Percentiles rank a stretch among this genome's conserved stretches.
Conservation (phyloP, 2,888 invertebrate species). For the Lingula anatina region DNA sequence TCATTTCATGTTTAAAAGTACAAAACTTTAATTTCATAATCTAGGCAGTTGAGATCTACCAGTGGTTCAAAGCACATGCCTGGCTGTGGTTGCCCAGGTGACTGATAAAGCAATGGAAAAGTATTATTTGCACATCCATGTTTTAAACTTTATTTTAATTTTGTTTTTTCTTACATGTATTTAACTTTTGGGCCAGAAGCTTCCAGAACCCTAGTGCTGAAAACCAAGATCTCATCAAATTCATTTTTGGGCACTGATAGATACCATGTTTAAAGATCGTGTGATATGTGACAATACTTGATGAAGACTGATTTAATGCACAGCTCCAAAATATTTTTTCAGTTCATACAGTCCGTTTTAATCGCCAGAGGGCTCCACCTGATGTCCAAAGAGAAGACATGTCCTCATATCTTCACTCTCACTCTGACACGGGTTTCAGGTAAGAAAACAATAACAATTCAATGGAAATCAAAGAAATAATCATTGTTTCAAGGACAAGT, state of each 20-base stretch:
- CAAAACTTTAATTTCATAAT: no score
- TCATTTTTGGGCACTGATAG: background rate
- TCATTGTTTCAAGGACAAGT: no score
- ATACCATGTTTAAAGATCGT: background rate
- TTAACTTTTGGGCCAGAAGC: background rate
- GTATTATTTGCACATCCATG: no score
- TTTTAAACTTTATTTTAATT: background rate
- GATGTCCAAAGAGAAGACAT: slow-evolving; percentile 34
- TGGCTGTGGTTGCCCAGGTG: no score
- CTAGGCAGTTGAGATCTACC: no score
- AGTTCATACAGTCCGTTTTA: slow-evolving; percentile 33
- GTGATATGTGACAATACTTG: no score
- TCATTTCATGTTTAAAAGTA: no score
- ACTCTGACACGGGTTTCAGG: slow-evolving; percentile 36
- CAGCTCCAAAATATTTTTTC: slow-evolving; percentile 13
- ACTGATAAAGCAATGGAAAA: no score
- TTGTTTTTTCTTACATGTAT: background rate
- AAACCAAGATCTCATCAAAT: background rate
- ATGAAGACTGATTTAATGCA: no score
- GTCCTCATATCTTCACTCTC: slow-evolving; percentile 25
- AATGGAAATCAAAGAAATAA: background rate
- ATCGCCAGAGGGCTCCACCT: slow-evolving; percentile 23
- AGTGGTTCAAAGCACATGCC: no score
- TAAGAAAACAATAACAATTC: slow-evolving; percentile 6
- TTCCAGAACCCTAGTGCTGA: background rate